A percentile compares a stretch with the other conserved stretches of the same genome.
These are phyloP conservation scores for Sisor rabdophorus DNA, from an alignment of 2,113 vertebrate species.

Conservation along the genomic window DNA sequence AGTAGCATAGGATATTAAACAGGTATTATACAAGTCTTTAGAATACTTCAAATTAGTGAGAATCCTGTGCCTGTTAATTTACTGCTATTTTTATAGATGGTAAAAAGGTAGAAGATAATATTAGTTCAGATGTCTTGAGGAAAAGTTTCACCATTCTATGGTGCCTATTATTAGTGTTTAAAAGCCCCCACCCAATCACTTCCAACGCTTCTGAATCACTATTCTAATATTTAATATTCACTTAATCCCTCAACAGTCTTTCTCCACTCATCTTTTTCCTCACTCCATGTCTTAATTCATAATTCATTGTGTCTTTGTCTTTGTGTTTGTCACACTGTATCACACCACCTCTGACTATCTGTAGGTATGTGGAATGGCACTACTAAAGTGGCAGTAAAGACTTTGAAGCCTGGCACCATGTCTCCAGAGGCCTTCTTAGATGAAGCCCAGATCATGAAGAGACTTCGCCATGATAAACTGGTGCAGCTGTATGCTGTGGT, in stretches of 20 bases:
- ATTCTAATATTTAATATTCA: not conserved
- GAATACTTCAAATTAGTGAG: no score
- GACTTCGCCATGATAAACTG: slow-evolving; percentile 93
- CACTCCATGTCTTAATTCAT: not conserved
- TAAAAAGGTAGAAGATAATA: no score
- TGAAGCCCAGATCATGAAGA: slow-evolving; percentile 98
- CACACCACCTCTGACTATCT: slow-evolving; percentile 30
- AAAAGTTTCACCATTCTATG: no score
- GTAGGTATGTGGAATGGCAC: slow-evolving; percentile 92
- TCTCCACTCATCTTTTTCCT: not conserved
- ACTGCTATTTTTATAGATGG: no score
- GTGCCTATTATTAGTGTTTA: no score
- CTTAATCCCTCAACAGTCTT: not conserved
- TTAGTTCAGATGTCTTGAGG: no score
- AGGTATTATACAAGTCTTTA: no score
- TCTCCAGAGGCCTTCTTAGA: slow-evolving; percentile 95
- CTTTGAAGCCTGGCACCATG: slow-evolving; percentile 94
- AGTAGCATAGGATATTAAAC: no score
- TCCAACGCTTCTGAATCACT: slow-evolving; percentile 1
- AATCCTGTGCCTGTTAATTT: no score
- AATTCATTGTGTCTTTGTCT: not conserved
- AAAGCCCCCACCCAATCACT: no score
- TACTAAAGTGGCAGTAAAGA: slow-evolving; percentile 97
- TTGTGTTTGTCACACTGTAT: slow-evolving; percentile 5
- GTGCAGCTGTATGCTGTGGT: slow-evolving; percentile 97